Conservation (phyloP, 2,797 vertebrate species). For the Tinamus major region DNA sequence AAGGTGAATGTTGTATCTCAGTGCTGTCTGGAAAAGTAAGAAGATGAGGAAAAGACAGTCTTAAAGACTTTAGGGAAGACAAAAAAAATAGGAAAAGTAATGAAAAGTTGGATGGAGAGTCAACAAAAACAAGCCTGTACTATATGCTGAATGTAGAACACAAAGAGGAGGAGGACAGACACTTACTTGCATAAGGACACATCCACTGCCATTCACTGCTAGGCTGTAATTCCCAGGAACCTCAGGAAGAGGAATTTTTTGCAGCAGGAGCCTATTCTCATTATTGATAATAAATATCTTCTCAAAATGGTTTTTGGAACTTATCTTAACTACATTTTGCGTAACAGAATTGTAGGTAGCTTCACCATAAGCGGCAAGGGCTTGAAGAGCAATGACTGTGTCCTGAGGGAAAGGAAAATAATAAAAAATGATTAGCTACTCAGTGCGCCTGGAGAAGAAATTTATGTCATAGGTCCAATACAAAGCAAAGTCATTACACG, state of each 20-base stretch:
- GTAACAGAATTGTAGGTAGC: conserved; percentile 79
- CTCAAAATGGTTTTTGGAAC: conserved; percentile 70
- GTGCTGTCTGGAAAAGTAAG: conserved; percentile 53
- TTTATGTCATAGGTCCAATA: neutral
- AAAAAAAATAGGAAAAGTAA: neutral
- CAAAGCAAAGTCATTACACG: fast-evolving
- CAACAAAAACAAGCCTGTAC: neutral
- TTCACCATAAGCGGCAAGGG: conserved; percentile 83
- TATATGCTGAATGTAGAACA: neutral
- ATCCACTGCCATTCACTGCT: conserved; percentile 79
- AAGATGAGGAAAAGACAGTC: neutral
- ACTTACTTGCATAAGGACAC: conserved; percentile 84
- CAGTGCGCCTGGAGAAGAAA: fast-evolving
- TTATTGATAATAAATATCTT: conserved; percentile 79
- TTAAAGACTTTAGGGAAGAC: neutral
- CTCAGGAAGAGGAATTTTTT: conserved; percentile 78
- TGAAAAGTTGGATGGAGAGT: neutral
- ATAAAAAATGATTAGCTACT: neutral
- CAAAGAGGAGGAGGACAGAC: neutral
- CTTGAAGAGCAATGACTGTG: conserved; percentile 90
- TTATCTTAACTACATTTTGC: conserved; percentile 77
- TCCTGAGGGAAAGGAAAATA: conserved; percentile 78
- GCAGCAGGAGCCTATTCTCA: conserved; percentile 85
- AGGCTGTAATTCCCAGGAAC: conserved; percentile 81
- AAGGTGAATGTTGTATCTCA: conserved; percentile 71